Conservation (phyloP, 2,797 vertebrate genomes). For the Urocyon cinereoargenteus region DNA sequence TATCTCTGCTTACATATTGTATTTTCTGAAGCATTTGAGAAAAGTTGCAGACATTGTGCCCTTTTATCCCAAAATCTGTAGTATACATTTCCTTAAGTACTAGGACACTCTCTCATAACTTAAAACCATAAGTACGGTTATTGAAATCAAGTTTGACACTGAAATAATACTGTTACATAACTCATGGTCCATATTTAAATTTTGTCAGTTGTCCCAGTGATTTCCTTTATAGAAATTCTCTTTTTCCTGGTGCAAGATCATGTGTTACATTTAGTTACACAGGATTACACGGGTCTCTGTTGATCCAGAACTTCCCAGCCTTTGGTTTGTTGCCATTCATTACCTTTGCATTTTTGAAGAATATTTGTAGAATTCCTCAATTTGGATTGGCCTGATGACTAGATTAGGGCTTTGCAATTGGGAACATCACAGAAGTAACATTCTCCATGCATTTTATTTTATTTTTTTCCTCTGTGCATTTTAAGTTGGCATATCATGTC, state of each 20-base stretch:
- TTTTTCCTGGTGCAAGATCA: background rate
- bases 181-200: background rate
- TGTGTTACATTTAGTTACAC: background rate
- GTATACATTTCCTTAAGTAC: conserved; percentile 48
- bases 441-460: background rate
- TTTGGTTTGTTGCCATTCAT: background rate
- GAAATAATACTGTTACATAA: background rate
- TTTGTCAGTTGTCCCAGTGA: background rate
- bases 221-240: background rate
- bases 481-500: background rate
- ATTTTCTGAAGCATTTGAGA: conserved; percentile 53
- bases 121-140: background rate
- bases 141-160: background rate
- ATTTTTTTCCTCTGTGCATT: background rate
- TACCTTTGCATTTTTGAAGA: background rate
- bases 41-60: background rate
- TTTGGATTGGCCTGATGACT: background rate
- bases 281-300: background rate
- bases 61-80: background rate
- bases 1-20: background rate
- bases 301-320: background rate
- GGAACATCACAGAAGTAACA: background rate
- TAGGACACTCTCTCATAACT: background rate
- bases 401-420: background rate
- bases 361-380: background rate